Base-by-base conservation (phyloP, 2,797 vertebrate genomes). In the Girardinus metallicus region DNA sequence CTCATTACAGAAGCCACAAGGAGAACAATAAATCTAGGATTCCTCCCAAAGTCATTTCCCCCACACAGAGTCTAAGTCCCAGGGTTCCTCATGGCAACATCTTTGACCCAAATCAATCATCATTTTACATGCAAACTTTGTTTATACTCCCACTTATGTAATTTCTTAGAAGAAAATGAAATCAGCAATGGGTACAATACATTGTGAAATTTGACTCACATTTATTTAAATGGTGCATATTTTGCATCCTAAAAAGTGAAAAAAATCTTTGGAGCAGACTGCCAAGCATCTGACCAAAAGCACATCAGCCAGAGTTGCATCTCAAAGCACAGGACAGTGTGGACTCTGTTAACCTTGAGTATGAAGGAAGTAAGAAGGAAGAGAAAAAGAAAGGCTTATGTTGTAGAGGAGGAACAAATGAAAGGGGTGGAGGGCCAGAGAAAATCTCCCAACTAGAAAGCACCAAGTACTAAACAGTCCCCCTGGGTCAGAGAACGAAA, bases 381-480 rank as follows among this genome's bases (percentile, higher is more conserved):
- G 64, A 87, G 87, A 83, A 87, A 46, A 88, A 87, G 83, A 85
- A 86, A 89, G 86, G 89, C 83, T 90, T 82, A 77, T 75, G 74
- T 66, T 75, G 41, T 82, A 53, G 77, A 73, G 83, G 76, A 80
- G 75, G 83, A 79, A 49, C 34, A 53, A 78, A 80, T 46, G 85
- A 80, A 87, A 83, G 78, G 66, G 80, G 71, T 75, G 74, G 82
- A 90, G 91, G 92, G 93, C 90, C 89, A 91, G 80, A 82, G 85
- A 70, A 85, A 85, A 90, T 86, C 83, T 88, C 88, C 80, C 74
- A 90, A 93, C 80, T 82, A 81, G 82, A 90, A 88, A 94, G 91
- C 79, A 81, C 84, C 88, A 55, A 90, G 79, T 71, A 85, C 83
- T 80, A 84, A 89, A 85, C 72, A 79, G 34, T 55, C 75, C 87